Evolutionary conservation across 2,113 vertebrate species (phyloP).

Genomic region (Rhinopithecus roxellana): DNA sequence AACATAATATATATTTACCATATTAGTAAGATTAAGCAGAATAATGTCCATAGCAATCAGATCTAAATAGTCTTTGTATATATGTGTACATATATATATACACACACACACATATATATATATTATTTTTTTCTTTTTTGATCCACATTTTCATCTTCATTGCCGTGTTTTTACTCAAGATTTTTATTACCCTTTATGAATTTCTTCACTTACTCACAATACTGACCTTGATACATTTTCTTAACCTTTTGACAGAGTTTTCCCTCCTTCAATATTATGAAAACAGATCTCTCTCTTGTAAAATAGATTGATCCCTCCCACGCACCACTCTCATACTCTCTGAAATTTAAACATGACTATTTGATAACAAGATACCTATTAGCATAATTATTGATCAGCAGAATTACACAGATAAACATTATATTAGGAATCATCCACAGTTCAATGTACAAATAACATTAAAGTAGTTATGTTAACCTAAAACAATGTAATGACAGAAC

Average conservation of each 20-base stretch:
- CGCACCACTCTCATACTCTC: not conserved
- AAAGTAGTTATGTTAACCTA: not conserved
- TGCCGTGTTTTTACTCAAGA: not conserved
- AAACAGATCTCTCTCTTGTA: not conserved
- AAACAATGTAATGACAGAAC: not conserved
- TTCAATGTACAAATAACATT: not conserved
- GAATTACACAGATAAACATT: not conserved
- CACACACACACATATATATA: too few species aligned
- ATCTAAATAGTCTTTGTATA: not conserved
- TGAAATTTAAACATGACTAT: not conserved
- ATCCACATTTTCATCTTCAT: not conserved
- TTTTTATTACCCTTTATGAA: not conserved
- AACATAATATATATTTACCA: not conserved
- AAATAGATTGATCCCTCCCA: not conserved
- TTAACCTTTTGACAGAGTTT: not conserved
- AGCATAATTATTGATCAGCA: not conserved
- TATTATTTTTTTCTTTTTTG: not conserved
- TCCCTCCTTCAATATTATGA: not conserved
- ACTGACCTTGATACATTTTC: not conserved
- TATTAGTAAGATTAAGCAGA: not conserved
- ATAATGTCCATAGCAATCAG: not conserved
- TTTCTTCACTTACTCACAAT: not conserved
- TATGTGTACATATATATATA: too few species aligned
- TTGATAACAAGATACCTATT: not conserved
- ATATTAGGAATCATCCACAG: not conserved